phyloP scores from a whole-genome alignment of 2,113 vertebrate genomes.

The Hyperopisus bebe region DNA sequence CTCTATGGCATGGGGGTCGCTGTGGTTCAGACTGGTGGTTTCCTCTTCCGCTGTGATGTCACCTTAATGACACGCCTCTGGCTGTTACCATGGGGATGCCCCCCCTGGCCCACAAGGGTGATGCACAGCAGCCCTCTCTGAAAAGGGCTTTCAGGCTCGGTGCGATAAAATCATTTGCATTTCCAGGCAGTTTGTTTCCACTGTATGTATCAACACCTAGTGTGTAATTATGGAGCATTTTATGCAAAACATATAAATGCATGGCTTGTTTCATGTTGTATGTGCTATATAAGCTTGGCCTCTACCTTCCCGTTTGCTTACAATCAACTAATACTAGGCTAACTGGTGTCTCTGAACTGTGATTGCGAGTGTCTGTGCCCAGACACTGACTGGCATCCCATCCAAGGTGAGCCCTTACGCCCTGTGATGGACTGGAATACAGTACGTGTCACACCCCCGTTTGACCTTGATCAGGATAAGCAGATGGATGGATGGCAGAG shows the following conservation, averaged over 20 bases:
- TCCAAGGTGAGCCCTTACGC: background rate
- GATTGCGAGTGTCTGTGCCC: background rate
- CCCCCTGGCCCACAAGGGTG: background rate
- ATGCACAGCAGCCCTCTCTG: background rate
- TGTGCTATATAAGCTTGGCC: background rate
- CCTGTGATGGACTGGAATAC: background rate
- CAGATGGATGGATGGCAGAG: background rate
- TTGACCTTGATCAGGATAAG: background rate
- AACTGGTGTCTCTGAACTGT: background rate
- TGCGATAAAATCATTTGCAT: background rate
- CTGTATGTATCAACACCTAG: background rate
- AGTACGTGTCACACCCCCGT: background rate
- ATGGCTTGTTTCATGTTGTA: background rate
- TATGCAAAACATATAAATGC: background rate
- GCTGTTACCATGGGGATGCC: background rate
- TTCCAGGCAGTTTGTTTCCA: background rate
- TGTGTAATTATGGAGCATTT: background rate
- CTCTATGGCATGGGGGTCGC: background rate
- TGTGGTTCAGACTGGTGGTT: background rate
- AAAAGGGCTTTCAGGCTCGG: background rate
- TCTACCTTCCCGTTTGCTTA: background rate
- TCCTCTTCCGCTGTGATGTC: background rate
- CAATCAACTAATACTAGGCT: background rate
- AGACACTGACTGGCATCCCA: background rate
- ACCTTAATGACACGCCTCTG: background rate